phyloP scores from a whole-genome alignment of 1,140 invertebrate species.

The Drosophila elegans region DNA sequence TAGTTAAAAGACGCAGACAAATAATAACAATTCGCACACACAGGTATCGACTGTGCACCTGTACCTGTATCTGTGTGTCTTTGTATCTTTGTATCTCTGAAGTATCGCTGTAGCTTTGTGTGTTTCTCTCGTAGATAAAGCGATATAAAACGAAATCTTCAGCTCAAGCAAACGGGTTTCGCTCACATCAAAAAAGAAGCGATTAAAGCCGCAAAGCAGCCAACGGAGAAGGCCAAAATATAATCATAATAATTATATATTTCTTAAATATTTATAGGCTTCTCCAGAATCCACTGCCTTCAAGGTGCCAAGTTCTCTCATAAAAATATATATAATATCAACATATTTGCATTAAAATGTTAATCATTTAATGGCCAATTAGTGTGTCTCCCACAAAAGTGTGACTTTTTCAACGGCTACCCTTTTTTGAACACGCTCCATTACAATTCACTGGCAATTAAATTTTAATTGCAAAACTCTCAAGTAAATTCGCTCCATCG shows the following conservation, averaged over 20 bases:
- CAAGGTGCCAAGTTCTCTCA: slow-evolving; percentile 5
- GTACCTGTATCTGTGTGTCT: slow-evolving; percentile 2
- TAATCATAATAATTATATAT: slow-evolving; percentile 35
- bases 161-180: slow-evolving; percentile 52
- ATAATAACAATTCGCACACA: slow-evolving; percentile 24
- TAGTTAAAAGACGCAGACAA: slow-evolving; percentile 52
- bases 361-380: slow-evolving; percentile 73
- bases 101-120: background rate
- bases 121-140: slow-evolving; percentile 36
- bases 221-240: slow-evolving; percentile 35
- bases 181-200: slow-evolving; percentile 28
- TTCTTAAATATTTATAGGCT: background rate
- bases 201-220: slow-evolving; percentile 31
- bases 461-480: slow-evolving; percentile 54
- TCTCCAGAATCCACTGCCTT: background rate
- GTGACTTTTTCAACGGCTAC: slow-evolving; percentile 10
- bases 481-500: slow-evolving; percentile 14
- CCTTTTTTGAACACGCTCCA: slow-evolving; percentile 5
- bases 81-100: slow-evolving; percentile 1
- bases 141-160: slow-evolving; percentile 51
- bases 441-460: slow-evolving; percentile 50
- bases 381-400: slow-evolving; percentile 24
- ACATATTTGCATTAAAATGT: slow-evolving; percentile 38
- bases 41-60: background rate
- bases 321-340: slow-evolving; percentile 16